Conservation (phyloP, 2,888 invertebrate species). For the Coelopa pilipes region DNA sequence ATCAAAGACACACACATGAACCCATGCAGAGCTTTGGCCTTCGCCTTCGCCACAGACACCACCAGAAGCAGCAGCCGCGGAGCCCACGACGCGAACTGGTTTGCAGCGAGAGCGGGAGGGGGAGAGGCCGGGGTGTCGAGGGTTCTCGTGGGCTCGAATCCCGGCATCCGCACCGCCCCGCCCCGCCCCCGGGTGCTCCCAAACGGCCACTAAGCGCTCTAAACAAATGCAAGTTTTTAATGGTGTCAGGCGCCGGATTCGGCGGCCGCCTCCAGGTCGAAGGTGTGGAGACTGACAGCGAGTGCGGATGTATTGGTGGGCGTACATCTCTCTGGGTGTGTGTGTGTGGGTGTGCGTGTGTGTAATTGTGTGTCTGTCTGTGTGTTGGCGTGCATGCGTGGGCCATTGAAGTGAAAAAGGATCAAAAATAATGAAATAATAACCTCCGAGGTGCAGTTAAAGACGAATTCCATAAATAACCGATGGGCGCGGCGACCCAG, state of each 20-base stretch:
- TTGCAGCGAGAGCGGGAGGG: too few relatives aligned
- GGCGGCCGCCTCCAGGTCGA: too few relatives aligned
- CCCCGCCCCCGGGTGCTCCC: conserved; percentile 55
- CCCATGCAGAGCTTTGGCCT: too few relatives aligned
- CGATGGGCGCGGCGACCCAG: neutral
- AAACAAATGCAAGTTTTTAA: conserved; percentile 36
- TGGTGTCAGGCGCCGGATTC: conserved; percentile 35
- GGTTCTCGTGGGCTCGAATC: too few relatives aligned
- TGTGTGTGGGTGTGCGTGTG: conserved; percentile 39
- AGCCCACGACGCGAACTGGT: too few relatives aligned
- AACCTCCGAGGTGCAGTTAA: conserved; percentile 64
- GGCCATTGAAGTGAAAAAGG: conserved; percentile 34
- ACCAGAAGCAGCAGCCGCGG: too few relatives aligned
- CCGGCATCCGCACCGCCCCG: too few relatives aligned
- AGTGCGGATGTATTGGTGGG: conserved; percentile 39
- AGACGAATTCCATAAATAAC: conserved; percentile 38
- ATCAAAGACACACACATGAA: neutral
- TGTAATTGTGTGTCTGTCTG: conserved; percentile 49
- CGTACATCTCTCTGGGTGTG: conserved; percentile 42
- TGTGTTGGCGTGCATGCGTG: conserved; percentile 7
- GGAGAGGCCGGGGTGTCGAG: too few relatives aligned
- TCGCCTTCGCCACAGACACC: too few relatives aligned
- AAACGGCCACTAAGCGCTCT: conserved; percentile 63
- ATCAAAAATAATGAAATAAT: conserved; percentile 63
- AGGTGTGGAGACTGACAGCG: too few relatives aligned